Conservation (phyloP, 2,797 vertebrate genomes). For the Sebastes trivittatus region DNA sequence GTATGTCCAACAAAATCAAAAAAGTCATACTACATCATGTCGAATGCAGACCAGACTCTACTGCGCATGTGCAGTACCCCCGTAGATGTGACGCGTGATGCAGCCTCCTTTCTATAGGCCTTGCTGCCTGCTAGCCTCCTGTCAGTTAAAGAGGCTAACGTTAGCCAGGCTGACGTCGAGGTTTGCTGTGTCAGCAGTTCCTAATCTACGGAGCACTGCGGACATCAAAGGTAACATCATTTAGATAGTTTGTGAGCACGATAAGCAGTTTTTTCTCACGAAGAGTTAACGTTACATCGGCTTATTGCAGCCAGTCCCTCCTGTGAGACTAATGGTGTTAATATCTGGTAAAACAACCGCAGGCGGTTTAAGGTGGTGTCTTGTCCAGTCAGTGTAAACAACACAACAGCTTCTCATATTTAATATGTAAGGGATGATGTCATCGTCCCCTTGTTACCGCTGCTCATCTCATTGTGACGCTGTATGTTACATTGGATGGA, state of each 20-base stretch:
- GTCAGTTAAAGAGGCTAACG: slow-evolving; percentile 37
- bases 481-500: neutral
- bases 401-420: neutral
- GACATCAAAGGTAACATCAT: neutral
- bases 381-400: neutral
- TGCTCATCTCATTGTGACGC: too few species aligned
- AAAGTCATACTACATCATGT: too few species aligned
- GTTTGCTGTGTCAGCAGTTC: slow-evolving; percentile 61
- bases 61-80: too few species aligned
- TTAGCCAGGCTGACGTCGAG: slow-evolving; percentile 17
- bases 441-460: too few species aligned
- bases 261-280: accelerated
- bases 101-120: too few species aligned
- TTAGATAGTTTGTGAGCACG: accelerated
- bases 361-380: neutral
- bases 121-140: slow-evolving; percentile 7
- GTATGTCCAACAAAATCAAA: too few species aligned
- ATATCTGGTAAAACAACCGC: neutral
- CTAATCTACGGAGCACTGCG: neutral
- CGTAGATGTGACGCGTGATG: too few species aligned
- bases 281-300: neutral
- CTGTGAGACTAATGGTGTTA: neutral
- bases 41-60: too few species aligned
- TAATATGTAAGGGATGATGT: neutral
- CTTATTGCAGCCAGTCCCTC: neutral